Evolutionary conservation across 2,888 invertebrate species (phyloP).

Genomic region (Chloroclysta siterata): DNA sequence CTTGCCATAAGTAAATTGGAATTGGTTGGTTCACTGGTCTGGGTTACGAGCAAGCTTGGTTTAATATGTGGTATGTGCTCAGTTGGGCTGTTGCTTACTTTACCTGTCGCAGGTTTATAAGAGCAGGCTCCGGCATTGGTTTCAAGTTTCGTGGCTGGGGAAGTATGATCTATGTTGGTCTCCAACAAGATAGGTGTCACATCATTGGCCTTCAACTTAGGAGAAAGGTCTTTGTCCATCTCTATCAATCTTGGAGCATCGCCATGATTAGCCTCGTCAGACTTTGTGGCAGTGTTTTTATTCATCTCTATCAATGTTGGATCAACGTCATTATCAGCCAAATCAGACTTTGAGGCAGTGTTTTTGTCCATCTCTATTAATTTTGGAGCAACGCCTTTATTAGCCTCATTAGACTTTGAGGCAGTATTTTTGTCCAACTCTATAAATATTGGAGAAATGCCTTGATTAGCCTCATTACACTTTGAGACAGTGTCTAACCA

Average conservation of each 20-base stretch:
- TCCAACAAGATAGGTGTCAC: neutral
- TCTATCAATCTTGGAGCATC: neutral
- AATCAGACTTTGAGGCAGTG: neutral
- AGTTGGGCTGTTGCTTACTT: neutral
- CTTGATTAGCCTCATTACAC: neutral
- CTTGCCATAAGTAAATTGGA: neutral
- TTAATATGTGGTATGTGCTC: neutral
- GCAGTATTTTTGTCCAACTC: neutral
- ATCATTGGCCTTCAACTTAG: neutral
- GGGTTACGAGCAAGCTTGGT: neutral
- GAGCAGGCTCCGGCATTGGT: neutral
- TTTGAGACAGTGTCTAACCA: neutral
- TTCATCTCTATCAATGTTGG: neutral
- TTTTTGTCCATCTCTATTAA: neutral
- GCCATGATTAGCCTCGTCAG: neutral
- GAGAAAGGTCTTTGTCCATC: neutral
- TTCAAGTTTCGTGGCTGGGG: neutral
- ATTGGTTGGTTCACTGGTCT: neutral
- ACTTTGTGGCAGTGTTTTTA: neutral
- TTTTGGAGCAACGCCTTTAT: neutral
- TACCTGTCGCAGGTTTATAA: neutral
- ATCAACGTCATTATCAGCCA: neutral
- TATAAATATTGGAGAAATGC: neutral
- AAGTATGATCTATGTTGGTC: neutral
- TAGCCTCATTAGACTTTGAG: neutral